These are phyloP conservation scores for Machimus atricapillus DNA, from an alignment of 2,888 invertebrate genomes.

Conservation along the genomic window DNA sequence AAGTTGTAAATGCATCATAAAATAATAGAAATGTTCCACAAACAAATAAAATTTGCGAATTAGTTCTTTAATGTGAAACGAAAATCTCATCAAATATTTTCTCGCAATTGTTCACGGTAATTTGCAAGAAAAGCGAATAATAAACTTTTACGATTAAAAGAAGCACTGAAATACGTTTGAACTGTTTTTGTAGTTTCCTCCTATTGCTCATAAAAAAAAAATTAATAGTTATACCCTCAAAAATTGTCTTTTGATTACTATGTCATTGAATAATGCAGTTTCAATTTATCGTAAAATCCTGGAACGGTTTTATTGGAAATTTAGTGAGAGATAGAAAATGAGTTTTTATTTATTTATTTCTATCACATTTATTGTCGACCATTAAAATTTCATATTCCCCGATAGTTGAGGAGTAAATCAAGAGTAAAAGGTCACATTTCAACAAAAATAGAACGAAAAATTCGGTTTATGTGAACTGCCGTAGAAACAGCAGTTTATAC, in stretches of 20 bases:
- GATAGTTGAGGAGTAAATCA: not conserved
- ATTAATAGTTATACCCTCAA: not conserved
- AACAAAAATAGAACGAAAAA: too few relatives aligned
- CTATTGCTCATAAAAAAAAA: not conserved
- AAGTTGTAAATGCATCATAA: too few relatives aligned
- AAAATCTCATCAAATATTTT: too few relatives aligned
- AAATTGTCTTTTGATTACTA: not conserved
- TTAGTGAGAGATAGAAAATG: not conserved
- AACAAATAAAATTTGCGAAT: too few relatives aligned
- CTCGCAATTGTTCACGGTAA: not conserved
- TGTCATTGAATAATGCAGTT: not conserved
- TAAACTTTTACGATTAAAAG: not conserved
- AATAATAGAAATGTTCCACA: too few relatives aligned
- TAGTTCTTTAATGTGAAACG: too few relatives aligned
- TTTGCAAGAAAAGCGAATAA: not conserved
- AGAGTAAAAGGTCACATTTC: too few relatives aligned
- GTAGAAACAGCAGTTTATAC: not conserved
- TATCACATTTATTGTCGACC: too few relatives aligned
- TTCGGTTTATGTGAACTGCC: too few relatives aligned
- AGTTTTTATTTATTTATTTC: not conserved
- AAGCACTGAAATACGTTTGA: not conserved
- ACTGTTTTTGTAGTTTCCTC: not conserved
- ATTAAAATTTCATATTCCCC: not conserved
- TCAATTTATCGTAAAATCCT: not conserved
- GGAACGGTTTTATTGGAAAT: not conserved